Conservation (phyloP, 2,797 vertebrate genomes). For the Botia kubotai region DNA sequence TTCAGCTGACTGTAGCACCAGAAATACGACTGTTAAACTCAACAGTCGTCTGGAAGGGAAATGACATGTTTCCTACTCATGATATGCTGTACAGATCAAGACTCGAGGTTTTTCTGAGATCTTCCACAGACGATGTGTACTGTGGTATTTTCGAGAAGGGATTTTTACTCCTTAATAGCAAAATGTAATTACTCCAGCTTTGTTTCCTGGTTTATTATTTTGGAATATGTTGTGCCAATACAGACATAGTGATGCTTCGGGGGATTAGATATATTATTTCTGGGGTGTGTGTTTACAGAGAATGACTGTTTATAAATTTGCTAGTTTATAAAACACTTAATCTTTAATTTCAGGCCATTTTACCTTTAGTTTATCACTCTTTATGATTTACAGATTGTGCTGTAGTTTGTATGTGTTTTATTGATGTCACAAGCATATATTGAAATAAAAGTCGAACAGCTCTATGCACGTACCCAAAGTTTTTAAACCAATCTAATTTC, state of each 20-base stretch:
- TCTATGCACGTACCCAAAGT: background rate
- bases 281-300: background rate
- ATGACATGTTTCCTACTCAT: background rate
- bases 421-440: background rate
- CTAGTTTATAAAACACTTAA: background rate
- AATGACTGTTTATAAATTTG: background rate
- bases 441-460: background rate
- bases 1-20: background rate
- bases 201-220: background rate
- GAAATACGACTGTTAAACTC: background rate
- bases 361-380: background rate
- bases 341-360: background rate
- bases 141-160: slow-evolving; percentile 62
- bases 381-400: background rate
- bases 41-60: background rate
- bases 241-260: background rate
- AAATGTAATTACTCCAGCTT: slow-evolving; percentile 22
- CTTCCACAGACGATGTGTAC: background rate
- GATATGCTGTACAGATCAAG: slow-evolving; percentile 7
- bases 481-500: background rate
- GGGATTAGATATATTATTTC: background rate
- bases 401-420: background rate
- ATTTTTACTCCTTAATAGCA: slow-evolving; percentile 55
- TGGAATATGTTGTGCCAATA: slow-evolving; percentile 24
- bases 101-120: background rate